Conservation (phyloP, 1,140 invertebrate genomes). For the Leptinotarsa defecta region DNA sequence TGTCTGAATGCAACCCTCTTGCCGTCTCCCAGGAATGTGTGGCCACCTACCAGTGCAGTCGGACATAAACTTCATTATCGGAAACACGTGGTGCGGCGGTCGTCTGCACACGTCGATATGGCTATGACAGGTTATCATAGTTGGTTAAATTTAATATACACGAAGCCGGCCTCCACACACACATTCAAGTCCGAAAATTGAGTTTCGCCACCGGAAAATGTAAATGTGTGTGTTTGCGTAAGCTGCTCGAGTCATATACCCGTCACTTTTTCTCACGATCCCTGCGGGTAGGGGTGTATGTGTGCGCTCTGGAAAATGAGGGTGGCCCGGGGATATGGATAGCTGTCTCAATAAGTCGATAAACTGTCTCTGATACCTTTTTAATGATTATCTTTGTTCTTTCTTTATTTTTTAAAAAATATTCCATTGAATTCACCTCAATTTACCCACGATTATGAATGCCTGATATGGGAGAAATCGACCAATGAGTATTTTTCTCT, state of each 20-base stretch:
- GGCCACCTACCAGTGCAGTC: neutral
- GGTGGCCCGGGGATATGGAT: neutral
- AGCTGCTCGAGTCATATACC: constrained; percentile 11
- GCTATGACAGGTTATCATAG: constrained; percentile 33
- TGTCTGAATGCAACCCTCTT: too few species aligned
- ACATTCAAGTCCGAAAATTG: constrained; percentile 18
- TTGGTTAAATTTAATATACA: constrained; percentile 36
- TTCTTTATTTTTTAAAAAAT: too few species aligned
- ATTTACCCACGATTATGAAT: too few species aligned
- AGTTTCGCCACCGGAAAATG: constrained; percentile 26
- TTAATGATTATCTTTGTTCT: too few species aligned
- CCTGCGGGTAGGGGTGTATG: neutral
- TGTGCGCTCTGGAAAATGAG: neutral
- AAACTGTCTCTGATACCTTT: too few species aligned
- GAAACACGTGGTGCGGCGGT: constrained; percentile 13
- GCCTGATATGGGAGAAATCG: too few species aligned
- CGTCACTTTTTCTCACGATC: constrained; percentile 18
- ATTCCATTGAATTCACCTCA: too few species aligned
- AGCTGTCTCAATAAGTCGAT: neutral
- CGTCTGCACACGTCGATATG: constrained; percentile 28
- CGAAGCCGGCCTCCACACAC: constrained; percentile 17
- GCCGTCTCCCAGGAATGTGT: too few species aligned
- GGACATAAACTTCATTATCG: constrained; percentile 14
- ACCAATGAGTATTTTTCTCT: too few species aligned
- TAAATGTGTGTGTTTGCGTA: constrained; percentile 32